Base-by-base conservation (phyloP, 2,888 invertebrate species). In the Onthophagus sagittarius region DNA sequence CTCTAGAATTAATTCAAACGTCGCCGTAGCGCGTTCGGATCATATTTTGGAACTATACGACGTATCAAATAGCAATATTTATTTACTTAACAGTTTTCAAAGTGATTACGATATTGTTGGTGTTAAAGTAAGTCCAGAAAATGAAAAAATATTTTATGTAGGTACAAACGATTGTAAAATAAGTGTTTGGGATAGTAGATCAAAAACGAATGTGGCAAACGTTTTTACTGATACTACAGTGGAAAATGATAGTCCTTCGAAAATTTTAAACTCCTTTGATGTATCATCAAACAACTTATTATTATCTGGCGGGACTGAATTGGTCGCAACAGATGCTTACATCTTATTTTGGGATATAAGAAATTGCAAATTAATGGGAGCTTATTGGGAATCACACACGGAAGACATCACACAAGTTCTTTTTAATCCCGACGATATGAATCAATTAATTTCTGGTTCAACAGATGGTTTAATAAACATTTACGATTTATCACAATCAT, bases 381-480 rank as follows among this genome's bases (percentile, higher is more conserved):
- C 92, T 0, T 96, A 95, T 82, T 93, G 92, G 91, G 93, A 95
- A 79, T 91, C 93, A 5, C 95, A 96, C 82, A 90, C 90, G 73
- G 94, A 94, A 83, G 95, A 95, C 83, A 88, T 96, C 13, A 93
- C 94, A 5, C 90, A 91, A 86, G 90, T 91, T 77, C 76, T 14
- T 81, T 96, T 96, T 84, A 92, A 95, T 87, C 88, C 90, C 71
- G 84, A 81, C 5, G 89, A 92, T 81, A 85, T 88, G 1, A 90
- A 93, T 82, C 84, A 88, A 5, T 80, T 97, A 72, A 90, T 92
- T 11, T 90, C 94, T 0, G 94, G 95, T 0, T 92, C 95, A 0
- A 89, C 90, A 0, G 97, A 97, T 84, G 96, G 96, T 0, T 87
- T 97, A 13, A 89, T 97, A 0, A 97, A 97, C 85, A 82, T 95